Conservation (phyloP, 2,797 vertebrate species). For the Microhierax caerulescens region DNA sequence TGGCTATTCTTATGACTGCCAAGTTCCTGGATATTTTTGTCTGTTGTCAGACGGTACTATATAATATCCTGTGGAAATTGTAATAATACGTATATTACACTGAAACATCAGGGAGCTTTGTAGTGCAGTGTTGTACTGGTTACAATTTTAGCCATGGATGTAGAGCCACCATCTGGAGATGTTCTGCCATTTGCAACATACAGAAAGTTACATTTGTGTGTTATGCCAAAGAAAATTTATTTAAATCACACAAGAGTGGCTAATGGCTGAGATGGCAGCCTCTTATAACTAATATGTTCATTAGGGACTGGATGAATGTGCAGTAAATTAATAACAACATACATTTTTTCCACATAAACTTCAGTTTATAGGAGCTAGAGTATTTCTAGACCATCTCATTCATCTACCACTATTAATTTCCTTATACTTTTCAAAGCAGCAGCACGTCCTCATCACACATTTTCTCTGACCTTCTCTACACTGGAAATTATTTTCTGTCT, state of each 20-base stretch:
- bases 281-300: neutral
- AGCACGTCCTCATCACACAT: neutral
- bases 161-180: slow-evolving; percentile 12
- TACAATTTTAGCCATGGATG: neutral
- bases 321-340: neutral
- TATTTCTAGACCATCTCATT: neutral
- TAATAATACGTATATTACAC: accelerated
- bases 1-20: neutral
- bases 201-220: neutral
- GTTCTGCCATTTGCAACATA: neutral
- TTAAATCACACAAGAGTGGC: neutral
- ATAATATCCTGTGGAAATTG: neutral
- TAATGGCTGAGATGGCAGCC: neutral
- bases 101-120: neutral
- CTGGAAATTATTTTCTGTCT: neutral
- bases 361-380: neutral
- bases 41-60: neutral
- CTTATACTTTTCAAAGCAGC: neutral
- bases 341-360: neutral
- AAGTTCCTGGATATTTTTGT: neutral
- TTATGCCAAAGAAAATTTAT: neutral
- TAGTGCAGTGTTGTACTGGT: neutral
- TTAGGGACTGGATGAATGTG: neutral
- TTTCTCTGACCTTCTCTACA: neutral
- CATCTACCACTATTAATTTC: neutral